Evolutionary conservation across 2,888 invertebrate species (phyloP).

Genomic region (Galeruca laticollis): DNA sequence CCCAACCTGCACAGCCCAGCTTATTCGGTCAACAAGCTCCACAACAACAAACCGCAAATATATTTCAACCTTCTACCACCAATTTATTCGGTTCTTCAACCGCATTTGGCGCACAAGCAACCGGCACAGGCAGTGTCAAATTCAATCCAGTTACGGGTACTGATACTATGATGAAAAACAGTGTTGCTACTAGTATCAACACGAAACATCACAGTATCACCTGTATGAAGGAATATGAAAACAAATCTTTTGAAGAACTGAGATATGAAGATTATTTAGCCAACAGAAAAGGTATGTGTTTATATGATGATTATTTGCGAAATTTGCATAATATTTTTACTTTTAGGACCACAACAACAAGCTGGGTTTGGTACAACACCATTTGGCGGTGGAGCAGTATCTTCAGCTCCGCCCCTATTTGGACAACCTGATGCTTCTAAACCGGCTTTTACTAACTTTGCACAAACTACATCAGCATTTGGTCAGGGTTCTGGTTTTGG

Average conservation of each 20-base stretch:
- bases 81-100: conserved; percentile 68
- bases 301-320: conserved; percentile 61
- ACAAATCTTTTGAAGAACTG: conserved; percentile 94
- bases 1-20: conserved; percentile 54
- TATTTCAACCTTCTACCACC: conserved; percentile 58
- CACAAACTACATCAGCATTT: conserved; percentile 71
- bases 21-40: conserved; percentile 71
- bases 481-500: conserved; percentile 64
- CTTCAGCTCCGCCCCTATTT: conserved; percentile 69
- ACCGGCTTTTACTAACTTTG: conserved; percentile 72
- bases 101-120: conserved; percentile 58
- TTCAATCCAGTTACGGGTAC: conserved; percentile 89
- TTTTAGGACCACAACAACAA: conserved; percentile 64
- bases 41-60: conserved; percentile 60
- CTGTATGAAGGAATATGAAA: conserved; percentile 98
- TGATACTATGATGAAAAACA: conserved; percentile 92
- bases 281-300: conserved; percentile 82
- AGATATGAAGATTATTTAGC: conserved; percentile 93
- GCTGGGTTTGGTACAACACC: conserved; percentile 62
- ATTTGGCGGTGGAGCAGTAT: conserved; percentile 71
- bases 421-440: conserved; percentile 65
- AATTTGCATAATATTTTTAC: conserved; percentile 6
- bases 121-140: conserved; percentile 73
- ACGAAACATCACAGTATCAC: conserved; percentile 97
- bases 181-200: conserved; percentile 85